Evolutionary conservation across 92 coral and sea anemone species (phyloP), one percentile per base, ranked within the genome.

Genomic region (Porites evermanni): DNA sequence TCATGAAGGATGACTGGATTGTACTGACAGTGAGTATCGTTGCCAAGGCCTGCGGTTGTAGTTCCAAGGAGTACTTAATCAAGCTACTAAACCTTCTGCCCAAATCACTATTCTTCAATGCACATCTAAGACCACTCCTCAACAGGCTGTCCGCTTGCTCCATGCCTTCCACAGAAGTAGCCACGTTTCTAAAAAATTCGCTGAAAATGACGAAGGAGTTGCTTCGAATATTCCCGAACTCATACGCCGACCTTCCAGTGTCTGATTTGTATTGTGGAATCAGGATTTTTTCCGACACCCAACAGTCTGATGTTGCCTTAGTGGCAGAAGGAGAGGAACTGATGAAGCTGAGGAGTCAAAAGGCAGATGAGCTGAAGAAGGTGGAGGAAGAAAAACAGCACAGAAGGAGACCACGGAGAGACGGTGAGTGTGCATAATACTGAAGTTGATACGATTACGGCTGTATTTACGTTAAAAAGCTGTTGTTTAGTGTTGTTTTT

Each of bases 31-130:
- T 91, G 64, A 90, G 86, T 47, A 89, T 96, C 21, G 29, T 96
- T 7, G 94, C 95, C 56, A 84, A 90, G 19, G 98, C 98, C 7
- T 94, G 98, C 67, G 83, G 81, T 64, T 90, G 98, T 71, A 88
- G 80, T 74, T 56, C 95, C n/a, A 72, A 79, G 65, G 80, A 83
- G 53, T 75, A 74, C 56, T 87, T 92, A 2, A 18, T 86, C 29
- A 85, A 88, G 52, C 92, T 96, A 19, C 87, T 96, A 19, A 91
- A 83, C 70, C 83, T 87, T 61, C 89, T 96, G 1, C 98, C 95
- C 2, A 77, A 53, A 19, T 96, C 98, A 4, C 20, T 8, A 0
- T 96, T 88, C 83, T 69, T 96, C 59, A 94, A 78, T 18, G 20
- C 77, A 14, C 83, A 88, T 51, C 88, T 96, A 53, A 79, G 91